These are phyloP conservation scores for Jordanella pulchra DNA, from an alignment of 2,797 vertebrate species.

Conservation along the genomic window DNA sequence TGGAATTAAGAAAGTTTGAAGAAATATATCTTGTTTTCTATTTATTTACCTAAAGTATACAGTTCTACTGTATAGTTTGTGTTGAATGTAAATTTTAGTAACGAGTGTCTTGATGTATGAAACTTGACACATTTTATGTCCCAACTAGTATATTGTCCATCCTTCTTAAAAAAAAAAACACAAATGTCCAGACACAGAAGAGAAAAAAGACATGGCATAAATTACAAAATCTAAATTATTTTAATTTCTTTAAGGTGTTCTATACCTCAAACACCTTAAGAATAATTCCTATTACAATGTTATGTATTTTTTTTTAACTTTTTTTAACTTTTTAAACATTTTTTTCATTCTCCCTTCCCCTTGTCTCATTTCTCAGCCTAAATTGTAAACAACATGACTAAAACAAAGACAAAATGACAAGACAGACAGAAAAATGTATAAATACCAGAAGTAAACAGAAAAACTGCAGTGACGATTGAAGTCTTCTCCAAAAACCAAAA, in stretches of 20 bases:
- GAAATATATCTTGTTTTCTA: no score
- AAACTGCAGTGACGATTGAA: constrained; percentile 50
- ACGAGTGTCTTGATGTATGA: not conserved
- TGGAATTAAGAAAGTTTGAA: not conserved
- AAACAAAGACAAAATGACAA: constrained; percentile 37
- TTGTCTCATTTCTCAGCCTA: constrained; percentile 61
- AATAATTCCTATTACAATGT: not conserved
- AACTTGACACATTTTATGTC: not conserved
- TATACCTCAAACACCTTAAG: not conserved
- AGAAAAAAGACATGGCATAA: constrained; percentile 12
- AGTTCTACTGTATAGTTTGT: not conserved
- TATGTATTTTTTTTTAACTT: constrained; percentile 38
- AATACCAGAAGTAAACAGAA: constrained; percentile 74
- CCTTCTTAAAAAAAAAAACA: not conserved
- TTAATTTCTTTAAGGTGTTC: not conserved
- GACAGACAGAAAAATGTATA: constrained; percentile 49
- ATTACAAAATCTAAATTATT: constrained; percentile 6
- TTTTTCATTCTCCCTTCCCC: constrained; percentile 51
- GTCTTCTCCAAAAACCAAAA: constrained; percentile 69
- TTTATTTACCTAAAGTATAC: not conserved
- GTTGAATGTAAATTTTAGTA: not conserved
- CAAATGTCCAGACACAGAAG: constrained; percentile 1
- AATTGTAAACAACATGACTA: constrained; percentile 54
- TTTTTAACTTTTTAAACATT: no score
- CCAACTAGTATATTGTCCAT: not conserved